A percentile compares a stretch with the other conserved stretches of the same genome.
Evolutionary conservation across 2,797 vertebrate species (phyloP).

Genomic region (Cuculus canorus): DNA sequence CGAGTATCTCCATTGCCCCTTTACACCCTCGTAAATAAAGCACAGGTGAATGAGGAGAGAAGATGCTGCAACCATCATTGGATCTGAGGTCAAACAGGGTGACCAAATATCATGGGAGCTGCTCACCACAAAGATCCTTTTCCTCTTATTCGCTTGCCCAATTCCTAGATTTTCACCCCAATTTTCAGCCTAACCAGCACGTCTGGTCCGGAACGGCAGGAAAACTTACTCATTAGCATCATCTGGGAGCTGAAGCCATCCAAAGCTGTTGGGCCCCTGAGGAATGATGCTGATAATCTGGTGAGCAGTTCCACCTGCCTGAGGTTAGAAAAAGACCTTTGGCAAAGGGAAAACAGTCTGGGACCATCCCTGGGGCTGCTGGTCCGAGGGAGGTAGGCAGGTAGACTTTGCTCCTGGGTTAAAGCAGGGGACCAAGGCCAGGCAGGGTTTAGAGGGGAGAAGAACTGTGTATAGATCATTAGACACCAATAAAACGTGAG

Average conservation of each 20-base stretch:
- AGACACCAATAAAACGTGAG: rapidly evolving
- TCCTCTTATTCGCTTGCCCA: background rate
- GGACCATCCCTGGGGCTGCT: background rate
- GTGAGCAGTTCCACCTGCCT: slow-evolving; percentile 45
- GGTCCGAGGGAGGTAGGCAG: background rate
- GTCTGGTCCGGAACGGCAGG: background rate
- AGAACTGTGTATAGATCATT: rapidly evolving
- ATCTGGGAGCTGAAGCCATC: background rate
- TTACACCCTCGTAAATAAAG: background rate
- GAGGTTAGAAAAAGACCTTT: background rate
- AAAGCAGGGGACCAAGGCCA: background rate
- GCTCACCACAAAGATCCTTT: background rate
- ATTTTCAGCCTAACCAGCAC: background rate
- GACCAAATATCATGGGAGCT: background rate
- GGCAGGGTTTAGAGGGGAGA: rapidly evolving
- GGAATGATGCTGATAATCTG: background rate
- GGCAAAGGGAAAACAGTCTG: background rate
- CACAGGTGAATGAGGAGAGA: rapidly evolving
- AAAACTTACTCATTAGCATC: background rate
- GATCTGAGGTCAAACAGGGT: rapidly evolving
- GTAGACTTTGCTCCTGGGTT: rapidly evolving
- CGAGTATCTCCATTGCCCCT: background rate
- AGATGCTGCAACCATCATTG: background rate
- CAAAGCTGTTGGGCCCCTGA: background rate
- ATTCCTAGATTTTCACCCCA: background rate